Evolutionary conservation across 2,797 vertebrate genomes (phyloP).

Genomic region (Semotilus atromaculatus): DNA sequence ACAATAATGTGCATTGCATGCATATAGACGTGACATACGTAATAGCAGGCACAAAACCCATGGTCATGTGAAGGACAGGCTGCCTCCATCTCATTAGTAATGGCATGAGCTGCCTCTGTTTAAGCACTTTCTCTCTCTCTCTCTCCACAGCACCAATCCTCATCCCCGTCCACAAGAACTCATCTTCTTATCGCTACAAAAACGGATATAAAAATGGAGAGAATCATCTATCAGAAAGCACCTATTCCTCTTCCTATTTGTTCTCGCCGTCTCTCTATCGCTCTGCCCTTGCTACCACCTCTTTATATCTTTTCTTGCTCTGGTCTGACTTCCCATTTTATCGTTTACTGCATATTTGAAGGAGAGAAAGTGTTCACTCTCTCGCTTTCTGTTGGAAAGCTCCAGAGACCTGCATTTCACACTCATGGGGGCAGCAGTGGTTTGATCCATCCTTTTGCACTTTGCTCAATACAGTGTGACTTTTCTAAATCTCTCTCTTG

Average conservation of each 20-base stretch:
- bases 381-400: not conserved
- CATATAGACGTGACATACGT: not conserved
- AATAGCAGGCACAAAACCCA: not conserved
- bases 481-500: constrained; percentile 39
- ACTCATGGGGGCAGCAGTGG: constrained; percentile 27
- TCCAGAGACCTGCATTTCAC: constrained; percentile 4
- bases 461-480: constrained; percentile 38
- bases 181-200: constrained; percentile 63
- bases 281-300: constrained; percentile 44
- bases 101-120: constrained; percentile 65
- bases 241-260: constrained; percentile 53
- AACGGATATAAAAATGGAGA: constrained; percentile 54
- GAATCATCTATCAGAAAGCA: constrained; percentile 65
- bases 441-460: constrained; percentile 53
- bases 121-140: constrained; percentile 56
- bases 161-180: constrained; percentile 18
- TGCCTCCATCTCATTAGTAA: constrained; percentile 71
- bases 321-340: constrained; percentile 47
- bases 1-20: not conserved
- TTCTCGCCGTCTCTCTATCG: constrained; percentile 37
- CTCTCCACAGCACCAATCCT: constrained; percentile 3
- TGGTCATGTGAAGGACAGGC: constrained; percentile 65
- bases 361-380: not conserved
- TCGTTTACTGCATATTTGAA: constrained; percentile 23
- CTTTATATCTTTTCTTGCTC: constrained; percentile 48